A percentile compares a stretch with the other conserved stretches of the same genome.
phyloP scores from a whole-genome alignment of 2,888 invertebrate genomes.

The Epicampocera succincta region DNA sequence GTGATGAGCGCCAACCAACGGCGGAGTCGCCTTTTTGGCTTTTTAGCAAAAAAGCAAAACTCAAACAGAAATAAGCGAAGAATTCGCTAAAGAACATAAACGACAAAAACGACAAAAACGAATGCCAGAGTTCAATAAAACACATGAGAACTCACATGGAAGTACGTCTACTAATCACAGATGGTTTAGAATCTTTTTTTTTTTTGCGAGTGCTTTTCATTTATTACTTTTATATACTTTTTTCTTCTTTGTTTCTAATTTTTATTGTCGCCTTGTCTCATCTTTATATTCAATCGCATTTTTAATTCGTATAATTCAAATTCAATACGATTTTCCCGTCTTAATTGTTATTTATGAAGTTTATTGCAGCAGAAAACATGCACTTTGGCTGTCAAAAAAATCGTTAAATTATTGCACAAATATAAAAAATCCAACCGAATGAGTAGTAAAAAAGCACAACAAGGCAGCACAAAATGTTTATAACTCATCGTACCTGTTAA shows the following conservation, averaged over 20 bases:
- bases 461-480: conserved; percentile 26
- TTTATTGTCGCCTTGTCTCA: background rate
- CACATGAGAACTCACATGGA: conserved; percentile 7
- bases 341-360: conserved; percentile 63
- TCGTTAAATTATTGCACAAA: conserved; percentile 61
- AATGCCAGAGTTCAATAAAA: conserved; percentile 66
- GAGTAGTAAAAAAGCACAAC: background rate
- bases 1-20: background rate
- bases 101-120: conserved; percentile 21
- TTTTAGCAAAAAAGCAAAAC: background rate
- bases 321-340: conserved; percentile 22
- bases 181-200: conserved; percentile 25
- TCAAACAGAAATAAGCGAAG: background rate
- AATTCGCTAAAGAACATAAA: conserved; percentile 32
- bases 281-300: conserved; percentile 21
- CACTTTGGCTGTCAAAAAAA: conserved; percentile 58
- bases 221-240: background rate
- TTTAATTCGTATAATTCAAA: conserved; percentile 23
- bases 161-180: conserved; percentile 49
- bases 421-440: conserved; percentile 2
- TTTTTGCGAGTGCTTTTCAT: no score
- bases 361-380: conserved; percentile 45
- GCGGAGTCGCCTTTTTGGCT: conserved; percentile 10
- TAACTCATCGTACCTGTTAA: conserved; percentile 24
- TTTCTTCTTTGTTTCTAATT: conserved; percentile 25